Base-by-base conservation (phyloP, 2,888 invertebrate species). In the Dynastes tityus region DNA sequence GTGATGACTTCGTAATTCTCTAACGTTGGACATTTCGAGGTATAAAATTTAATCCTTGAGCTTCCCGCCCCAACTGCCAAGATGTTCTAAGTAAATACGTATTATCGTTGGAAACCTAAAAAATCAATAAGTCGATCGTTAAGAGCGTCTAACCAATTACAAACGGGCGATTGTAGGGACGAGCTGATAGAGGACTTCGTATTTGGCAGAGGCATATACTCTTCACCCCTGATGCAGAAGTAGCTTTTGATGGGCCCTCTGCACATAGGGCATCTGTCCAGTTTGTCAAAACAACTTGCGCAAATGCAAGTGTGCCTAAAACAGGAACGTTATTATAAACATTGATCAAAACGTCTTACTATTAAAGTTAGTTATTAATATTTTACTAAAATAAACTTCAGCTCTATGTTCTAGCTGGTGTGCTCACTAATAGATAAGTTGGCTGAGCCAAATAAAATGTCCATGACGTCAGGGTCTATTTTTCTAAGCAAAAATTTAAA, bases 181-280 rank as follows among this genome's bases (percentile, higher is more conserved):
- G 83, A 80, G 8, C 79, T 71, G 71, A 83, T 84, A n/a, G 83
- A 74, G 5, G 81, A 82, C 80, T 83, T 85, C 80, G 83, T 89
- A 89, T 82, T 91, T 89, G 89, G 80, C 45, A 87, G 83, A 11
- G 92, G 91, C 91, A 92, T 88, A 87, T 95, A 95, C 79, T 95
- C 95, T 84, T 95, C 95, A 83, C 93, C 92, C 63, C 95, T 90
- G 85, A 94, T 96, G 88, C 95, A 94, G 90, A 96, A 96, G 90
- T 95, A 96, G 85, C 94, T 94, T 82, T 93, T 93, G 85, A 96
- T 96, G 63, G 92, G 93, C 83, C 95, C 94, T 79, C 96, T 92
- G 89, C 97, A 97, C 91, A 97, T 95, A 27, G 97, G 97, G 87
- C 97, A 97, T 83, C 94, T 92, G 87, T 95, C 95, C 82, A 97